Conservation (phyloP, 2,113 vertebrate genomes). For the Phocoena sinus region DNA sequence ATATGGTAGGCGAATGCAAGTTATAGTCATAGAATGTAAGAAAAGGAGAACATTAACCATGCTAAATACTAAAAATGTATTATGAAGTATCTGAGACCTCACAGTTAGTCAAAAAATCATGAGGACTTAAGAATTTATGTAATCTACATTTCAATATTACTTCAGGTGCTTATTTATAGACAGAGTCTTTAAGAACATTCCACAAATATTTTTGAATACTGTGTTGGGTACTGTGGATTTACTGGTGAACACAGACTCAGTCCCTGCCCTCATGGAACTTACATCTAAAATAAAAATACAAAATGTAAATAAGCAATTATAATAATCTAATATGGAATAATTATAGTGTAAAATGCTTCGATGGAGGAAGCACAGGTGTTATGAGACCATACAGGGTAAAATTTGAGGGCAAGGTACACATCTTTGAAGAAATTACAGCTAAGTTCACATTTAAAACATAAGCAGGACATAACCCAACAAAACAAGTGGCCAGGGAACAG, state of each 20-base stretch:
- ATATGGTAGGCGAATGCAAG: slow-evolving; percentile 14
- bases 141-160: background rate
- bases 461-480: background rate
- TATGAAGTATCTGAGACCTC: background rate
- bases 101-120: background rate
- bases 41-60: background rate
- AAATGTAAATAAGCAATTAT: background rate
- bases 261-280: background rate
- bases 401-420: background rate
- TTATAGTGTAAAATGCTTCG: background rate
- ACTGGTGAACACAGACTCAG: background rate
- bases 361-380: background rate
- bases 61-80: background rate
- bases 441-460: background rate
- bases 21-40: background rate
- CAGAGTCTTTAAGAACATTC: background rate
- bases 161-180: background rate
- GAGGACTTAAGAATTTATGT: background rate
- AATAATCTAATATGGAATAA: background rate
- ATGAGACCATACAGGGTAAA: background rate
- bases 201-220: background rate
- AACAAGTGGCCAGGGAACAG: background rate
- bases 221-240: background rate
- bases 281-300: background rate
- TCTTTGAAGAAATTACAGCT: background rate